Evolutionary conservation across 1,140 invertebrate species (phyloP), one percentile per base, ranked within the genome.

Genomic region (Lepeophtheirus salmonis): DNA sequence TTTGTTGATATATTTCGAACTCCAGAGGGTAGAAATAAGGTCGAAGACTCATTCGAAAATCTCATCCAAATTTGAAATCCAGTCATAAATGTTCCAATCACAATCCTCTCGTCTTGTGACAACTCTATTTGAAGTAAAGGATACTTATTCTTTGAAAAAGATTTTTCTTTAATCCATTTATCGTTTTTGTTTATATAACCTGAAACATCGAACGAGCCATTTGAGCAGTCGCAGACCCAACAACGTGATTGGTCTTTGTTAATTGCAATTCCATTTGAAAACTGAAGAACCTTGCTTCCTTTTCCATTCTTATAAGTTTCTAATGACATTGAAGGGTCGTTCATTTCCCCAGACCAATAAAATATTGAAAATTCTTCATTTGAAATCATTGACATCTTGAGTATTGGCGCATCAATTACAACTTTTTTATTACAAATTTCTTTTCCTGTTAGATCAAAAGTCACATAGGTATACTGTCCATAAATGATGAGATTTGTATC

Each of bases 1-100:
- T 82, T 86, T 0, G 86, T 90, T 6, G 84, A 87, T 56, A 96
- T 96, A 68, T 96, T 96, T 52, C 89, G 74, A 2, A 90, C 85
- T 0, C 87, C 88, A 64, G 90, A 84, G 0, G 90, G 90, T 18
- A 96, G 71, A 26, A 77, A 76, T 13, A 95, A 69, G 6, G 83
- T 65, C 41, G 67, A 64, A 12, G 30, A 62, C 25, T 57, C 58
- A 2, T 59, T 23, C n/a, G 16, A 22, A 26, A 20, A 16, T 26
- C 72, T 71, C 24, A 81, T 76, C 82, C 83, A 85, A 13, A 86
- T 76, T 17, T 82, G 73, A 67, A 86, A 87, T 0, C 86, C 85
- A 65, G 85, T 84, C 6, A 84, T 84, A 16, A 85, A 81, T 1
- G 88, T 91, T 0, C 83, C 89, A 21, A 90, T 73, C 1, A 94